Conservation (phyloP, 1,140 invertebrate genomes). For the Lethocerus indicus region DNA sequence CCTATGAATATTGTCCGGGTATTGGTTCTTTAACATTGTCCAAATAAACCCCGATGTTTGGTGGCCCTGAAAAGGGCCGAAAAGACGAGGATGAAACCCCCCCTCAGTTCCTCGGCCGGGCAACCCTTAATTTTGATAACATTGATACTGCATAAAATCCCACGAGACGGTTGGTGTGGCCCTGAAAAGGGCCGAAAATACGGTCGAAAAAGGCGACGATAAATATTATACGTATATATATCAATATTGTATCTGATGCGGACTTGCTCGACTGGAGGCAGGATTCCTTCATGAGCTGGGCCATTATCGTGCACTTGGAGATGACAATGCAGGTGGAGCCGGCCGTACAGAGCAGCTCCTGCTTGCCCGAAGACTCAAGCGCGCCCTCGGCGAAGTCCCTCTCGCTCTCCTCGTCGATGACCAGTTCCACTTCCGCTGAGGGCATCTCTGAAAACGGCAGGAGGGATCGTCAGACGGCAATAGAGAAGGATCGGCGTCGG, state of each 20-base stretch:
- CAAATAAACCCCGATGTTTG: no score
- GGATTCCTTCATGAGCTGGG: slow-evolving; percentile 5
- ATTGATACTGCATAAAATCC: not conserved
- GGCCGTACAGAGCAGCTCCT: slow-evolving; percentile 8
- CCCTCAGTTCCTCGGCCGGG: no score
- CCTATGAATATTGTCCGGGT: no score
- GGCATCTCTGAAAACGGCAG: no score
- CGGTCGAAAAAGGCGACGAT: no score
- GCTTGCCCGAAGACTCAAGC: not conserved
- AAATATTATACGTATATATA: slow-evolving; percentile 2
- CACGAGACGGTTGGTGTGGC: not conserved
- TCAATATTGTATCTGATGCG: no score
- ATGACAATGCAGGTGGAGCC: slow-evolving; percentile 9
- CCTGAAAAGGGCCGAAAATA: not conserved
- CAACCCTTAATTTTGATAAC: not conserved
- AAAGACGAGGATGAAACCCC: no score
- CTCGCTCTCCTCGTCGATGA: not conserved
- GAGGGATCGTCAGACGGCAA: no score
- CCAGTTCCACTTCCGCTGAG: not conserved
- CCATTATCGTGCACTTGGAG: slow-evolving; percentile 7
- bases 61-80: no score
- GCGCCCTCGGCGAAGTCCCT: not conserved
- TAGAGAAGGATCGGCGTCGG: not conserved
- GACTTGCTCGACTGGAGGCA: slow-evolving; percentile 12
- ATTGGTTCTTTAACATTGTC: no score